Conservation (phyloP, 2,888 invertebrate genomes). For the Conchocele bisecta region DNA sequence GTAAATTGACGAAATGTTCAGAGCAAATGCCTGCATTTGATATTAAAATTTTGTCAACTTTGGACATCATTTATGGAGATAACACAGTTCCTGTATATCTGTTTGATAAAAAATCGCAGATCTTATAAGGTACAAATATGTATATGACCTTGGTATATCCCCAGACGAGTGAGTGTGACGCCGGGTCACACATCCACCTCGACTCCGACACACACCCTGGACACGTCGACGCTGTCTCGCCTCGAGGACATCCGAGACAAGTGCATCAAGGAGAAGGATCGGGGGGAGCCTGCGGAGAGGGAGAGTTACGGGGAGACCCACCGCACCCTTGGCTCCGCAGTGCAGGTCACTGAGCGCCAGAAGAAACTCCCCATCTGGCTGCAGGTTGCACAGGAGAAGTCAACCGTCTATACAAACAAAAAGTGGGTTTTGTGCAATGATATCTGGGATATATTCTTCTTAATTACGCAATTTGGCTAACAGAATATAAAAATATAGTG, state of each 20-base stretch:
- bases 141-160: too few species aligned
- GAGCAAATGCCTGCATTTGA: too few species aligned
- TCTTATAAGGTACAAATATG: too few species aligned
- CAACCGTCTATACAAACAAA: slow-evolving; percentile 42
- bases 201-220: not conserved
- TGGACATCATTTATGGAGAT: too few species aligned
- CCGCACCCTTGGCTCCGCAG: slow-evolving; percentile 9
- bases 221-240: slow-evolving; percentile 5
- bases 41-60: too few species aligned
- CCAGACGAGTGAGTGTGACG: slow-evolving; percentile 20
- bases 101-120: too few species aligned
- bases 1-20: too few species aligned
- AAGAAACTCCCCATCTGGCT: slow-evolving; percentile 66
- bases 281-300: not conserved
- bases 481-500: too few species aligned
- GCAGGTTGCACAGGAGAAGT: slow-evolving; percentile 65
- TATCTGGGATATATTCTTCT: too few species aligned
- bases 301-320: not conserved
- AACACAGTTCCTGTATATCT: too few species aligned
- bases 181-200: slow-evolving; percentile 10
- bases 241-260: slow-evolving; percentile 10
- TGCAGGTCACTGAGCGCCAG: slow-evolving; percentile 9
- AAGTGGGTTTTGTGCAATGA: slow-evolving; percentile 28
- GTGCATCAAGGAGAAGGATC: not conserved
- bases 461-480: too few species aligned